These are phyloP conservation scores for Andricus grossulariae DNA, from an alignment of 1,140 invertebrate genomes.

Conservation along the genomic window DNA sequence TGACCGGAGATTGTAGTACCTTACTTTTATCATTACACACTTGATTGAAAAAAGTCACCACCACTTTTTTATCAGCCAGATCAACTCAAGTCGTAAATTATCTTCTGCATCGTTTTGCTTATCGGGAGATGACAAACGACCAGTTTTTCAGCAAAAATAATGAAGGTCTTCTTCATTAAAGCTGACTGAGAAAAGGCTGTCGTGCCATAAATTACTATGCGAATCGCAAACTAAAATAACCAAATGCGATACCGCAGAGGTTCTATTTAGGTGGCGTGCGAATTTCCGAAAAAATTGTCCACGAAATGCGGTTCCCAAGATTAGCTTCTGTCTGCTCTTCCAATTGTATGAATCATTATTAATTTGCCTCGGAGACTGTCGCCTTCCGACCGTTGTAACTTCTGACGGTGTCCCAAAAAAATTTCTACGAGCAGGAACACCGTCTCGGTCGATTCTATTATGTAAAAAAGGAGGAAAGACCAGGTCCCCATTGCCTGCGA, in stretches of 20 bases:
- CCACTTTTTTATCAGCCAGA: too few species aligned
- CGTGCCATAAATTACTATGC: not conserved
- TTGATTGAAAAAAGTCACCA: too few species aligned
- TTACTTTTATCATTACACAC: too few species aligned
- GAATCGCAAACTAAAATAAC: constrained; percentile 4
- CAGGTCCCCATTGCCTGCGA: not conserved
- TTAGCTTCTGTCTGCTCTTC: not conserved
- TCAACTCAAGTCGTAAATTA: too few species aligned
- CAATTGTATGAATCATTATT: constrained; percentile 10
- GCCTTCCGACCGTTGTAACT: not conserved
- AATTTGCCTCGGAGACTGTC: constrained; percentile 13
- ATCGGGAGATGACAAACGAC: too few species aligned
- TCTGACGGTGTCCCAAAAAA: too few species aligned
- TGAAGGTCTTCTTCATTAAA: too few species aligned
- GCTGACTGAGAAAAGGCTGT: too few species aligned
- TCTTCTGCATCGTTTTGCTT: too few species aligned
- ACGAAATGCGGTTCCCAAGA: not conserved
- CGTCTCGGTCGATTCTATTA: not conserved
- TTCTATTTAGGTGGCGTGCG: constrained; percentile 14
- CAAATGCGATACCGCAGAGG: not conserved
- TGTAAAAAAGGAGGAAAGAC: not conserved
- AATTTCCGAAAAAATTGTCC: constrained; percentile 11
- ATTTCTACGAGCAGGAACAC: too few species aligned
- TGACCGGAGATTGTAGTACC: too few species aligned
- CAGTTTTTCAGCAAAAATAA: too few species aligned